Conservation (phyloP, 1,140 invertebrate genomes). For the Drosophila fuyamai region DNA sequence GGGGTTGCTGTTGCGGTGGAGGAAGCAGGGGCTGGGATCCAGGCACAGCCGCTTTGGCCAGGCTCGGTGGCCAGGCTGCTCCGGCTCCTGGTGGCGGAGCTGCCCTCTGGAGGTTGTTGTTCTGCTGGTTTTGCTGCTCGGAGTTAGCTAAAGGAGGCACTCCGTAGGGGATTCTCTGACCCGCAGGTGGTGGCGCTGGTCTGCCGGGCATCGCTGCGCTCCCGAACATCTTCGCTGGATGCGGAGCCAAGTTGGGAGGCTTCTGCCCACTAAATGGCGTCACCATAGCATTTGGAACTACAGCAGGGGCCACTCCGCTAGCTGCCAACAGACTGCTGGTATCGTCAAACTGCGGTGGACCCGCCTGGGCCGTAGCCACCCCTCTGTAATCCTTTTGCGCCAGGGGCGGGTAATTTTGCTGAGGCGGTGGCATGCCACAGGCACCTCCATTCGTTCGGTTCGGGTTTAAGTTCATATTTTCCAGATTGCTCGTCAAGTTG, state of each 20-base stretch:
- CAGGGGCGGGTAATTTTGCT: slow-evolving; percentile 2
- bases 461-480: slow-evolving; percentile 60
- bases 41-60: slow-evolving; percentile 7
- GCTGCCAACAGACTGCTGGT: slow-evolving; percentile 16
- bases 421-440: background rate
- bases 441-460: slow-evolving; percentile 41
- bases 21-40: background rate
- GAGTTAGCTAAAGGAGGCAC: slow-evolving; percentile 6
- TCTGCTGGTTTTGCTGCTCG: slow-evolving; percentile 54
- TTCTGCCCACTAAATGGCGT: slow-evolving; percentile 37
- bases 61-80: slow-evolving; percentile 14
- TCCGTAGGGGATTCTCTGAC: slow-evolving; percentile 44
- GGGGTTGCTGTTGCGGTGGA: background rate
- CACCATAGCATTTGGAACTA: slow-evolving; percentile 44
- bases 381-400: slow-evolving; percentile 43
- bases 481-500: slow-evolving; percentile 58
- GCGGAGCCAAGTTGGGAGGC: slow-evolving; percentile 18
- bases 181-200: slow-evolving; percentile 4
- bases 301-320: background rate
- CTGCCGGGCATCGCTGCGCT: slow-evolving; percentile 1
- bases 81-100: slow-evolving; percentile 19
- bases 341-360: slow-evolving; percentile 7
- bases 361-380: slow-evolving; percentile 38
- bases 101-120: slow-evolving; percentile 41
- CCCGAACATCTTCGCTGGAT: slow-evolving; percentile 52